Base-by-base conservation (phyloP, 2,888 invertebrate species). In the Callimorpha dominula region DNA sequence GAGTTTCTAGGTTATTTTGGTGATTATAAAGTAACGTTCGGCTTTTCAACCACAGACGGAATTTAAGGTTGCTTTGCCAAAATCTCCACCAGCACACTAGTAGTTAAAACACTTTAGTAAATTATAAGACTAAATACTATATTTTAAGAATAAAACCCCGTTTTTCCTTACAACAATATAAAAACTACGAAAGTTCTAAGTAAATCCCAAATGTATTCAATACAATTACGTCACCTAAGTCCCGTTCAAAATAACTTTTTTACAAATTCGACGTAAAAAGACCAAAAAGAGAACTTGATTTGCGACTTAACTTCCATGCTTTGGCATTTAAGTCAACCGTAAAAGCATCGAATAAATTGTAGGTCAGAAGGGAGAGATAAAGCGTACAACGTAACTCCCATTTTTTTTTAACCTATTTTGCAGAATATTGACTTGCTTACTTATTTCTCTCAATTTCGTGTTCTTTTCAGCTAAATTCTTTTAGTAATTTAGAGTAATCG, bases 331-430 rank as follows among this genome's bases (percentile, higher is more conserved):
- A 94, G 91, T 94, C 94, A 93, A 93, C 92, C 94, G 94, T 94
- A 92, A 94, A 94, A 93, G 91, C 93, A 93, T 92, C 92, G 92
- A 94, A 94, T 94, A 94, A 94, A 95, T 94, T 94, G 94, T 95
- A 93, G 94, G 95, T 94, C 95, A 93, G 92, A 93, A 93, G 94
- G 95, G 94, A 95, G 93, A 94, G 93, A 95, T 94, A 94, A 95
- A 94, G 87, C 89, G 90, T 85, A 83, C 83, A 90, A 87, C 88
- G 90, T 88, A 89, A 91, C 92, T 92, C 89, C 88, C 85, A 83
- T 46, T 87, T 86, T 91, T 86, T 91, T 91, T 91, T 86, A 89
- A 91, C 88, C 92, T 92, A 91, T 93, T 93, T 89, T 81, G 88
- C 88, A 79, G 88, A 89, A 90, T 93, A 92, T 91, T 91, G 91